Percentiles rank a stretch among this genome's conserved stretches.
phyloP scores from a whole-genome alignment of 2,113 vertebrate species.

The Marmota flaviventris region DNA sequence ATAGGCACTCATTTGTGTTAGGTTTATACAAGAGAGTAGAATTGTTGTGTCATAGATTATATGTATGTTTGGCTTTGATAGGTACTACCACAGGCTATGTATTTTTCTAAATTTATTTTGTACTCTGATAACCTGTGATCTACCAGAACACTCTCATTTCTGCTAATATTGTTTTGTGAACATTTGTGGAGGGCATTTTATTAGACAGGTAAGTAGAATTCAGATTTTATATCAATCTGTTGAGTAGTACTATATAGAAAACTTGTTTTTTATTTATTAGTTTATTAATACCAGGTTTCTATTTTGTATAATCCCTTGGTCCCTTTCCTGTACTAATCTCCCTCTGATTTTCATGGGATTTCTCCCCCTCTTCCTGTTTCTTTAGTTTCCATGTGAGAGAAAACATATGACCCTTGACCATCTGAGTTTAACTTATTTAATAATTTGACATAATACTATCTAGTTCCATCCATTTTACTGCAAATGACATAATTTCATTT shows the following conservation, averaged over 20 bases:
- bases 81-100: neutral
- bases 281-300: constrained; percentile 35
- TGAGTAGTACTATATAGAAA: constrained; percentile 17
- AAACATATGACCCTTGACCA: too few species aligned
- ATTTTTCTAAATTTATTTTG: constrained; percentile 41
- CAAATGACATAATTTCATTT: too few species aligned
- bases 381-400: too few species aligned
- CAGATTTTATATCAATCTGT: neutral
- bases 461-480: too few species aligned
- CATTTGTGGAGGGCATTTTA: neutral
- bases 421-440: too few species aligned
- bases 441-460: too few species aligned
- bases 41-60: constrained; percentile 29
- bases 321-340: too few species aligned
- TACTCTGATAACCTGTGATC: neutral
- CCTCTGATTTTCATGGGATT: too few species aligned
- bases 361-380: too few species aligned
- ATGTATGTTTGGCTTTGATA: constrained; percentile 28
- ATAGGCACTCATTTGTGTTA: neutral
- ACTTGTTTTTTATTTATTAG: constrained; percentile 20
- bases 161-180: constrained; percentile 23
- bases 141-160: neutral
- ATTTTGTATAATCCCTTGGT: neutral
- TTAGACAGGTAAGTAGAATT: constrained; percentile 2
- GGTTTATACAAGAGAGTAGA: neutral